phyloP scores from a whole-genome alignment of 1,140 invertebrate genomes.

The Pogonomyrmex barbatus region DNA sequence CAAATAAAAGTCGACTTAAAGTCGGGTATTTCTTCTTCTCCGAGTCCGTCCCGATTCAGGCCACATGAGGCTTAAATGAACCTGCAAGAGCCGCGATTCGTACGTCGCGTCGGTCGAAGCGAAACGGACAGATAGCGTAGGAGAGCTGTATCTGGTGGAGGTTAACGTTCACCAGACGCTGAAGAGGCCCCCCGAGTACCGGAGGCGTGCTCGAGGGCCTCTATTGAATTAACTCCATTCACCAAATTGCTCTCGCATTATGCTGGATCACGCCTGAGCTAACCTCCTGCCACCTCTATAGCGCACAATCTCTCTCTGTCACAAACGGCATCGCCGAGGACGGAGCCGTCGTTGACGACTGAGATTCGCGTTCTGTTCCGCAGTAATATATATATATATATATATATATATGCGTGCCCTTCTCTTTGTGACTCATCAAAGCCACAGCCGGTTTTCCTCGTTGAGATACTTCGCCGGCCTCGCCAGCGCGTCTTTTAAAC shows the following conservation, averaged over 20 bases:
- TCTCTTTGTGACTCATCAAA: conserved; percentile 63
- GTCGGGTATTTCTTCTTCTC: conserved; percentile 33
- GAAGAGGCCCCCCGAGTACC: conserved; percentile 66
- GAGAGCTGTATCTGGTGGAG: conserved; percentile 60
- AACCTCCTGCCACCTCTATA: conserved; percentile 62
- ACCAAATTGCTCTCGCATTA: conserved; percentile 80
- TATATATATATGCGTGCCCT: not conserved
- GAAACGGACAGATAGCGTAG: conserved; percentile 57
- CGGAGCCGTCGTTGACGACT: conserved; percentile 68
- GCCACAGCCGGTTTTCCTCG: conserved; percentile 51
- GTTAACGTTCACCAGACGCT: conserved; percentile 72
- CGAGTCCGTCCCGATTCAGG: conserved; percentile 58
- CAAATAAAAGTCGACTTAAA: conserved; percentile 7
- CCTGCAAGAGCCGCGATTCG: conserved; percentile 59
- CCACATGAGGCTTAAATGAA: conserved; percentile 50
- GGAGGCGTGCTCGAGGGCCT: conserved; percentile 77
- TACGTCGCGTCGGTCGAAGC: conserved; percentile 14
- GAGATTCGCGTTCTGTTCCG: conserved; percentile 66
- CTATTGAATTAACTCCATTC: conserved; percentile 81
- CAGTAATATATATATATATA: not conserved
- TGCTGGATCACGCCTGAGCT: conserved; percentile 78
- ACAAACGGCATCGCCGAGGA: conserved; percentile 64
- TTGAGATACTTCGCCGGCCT: not conserved
- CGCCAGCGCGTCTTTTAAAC: conserved; percentile 19
- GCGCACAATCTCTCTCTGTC: conserved; percentile 63